Percentiles rank a stretch among this genome's conserved stretches.
Conservation (phyloP, 2,888 invertebrate genomes). For the Eumacrocentrus americanus region DNA sequence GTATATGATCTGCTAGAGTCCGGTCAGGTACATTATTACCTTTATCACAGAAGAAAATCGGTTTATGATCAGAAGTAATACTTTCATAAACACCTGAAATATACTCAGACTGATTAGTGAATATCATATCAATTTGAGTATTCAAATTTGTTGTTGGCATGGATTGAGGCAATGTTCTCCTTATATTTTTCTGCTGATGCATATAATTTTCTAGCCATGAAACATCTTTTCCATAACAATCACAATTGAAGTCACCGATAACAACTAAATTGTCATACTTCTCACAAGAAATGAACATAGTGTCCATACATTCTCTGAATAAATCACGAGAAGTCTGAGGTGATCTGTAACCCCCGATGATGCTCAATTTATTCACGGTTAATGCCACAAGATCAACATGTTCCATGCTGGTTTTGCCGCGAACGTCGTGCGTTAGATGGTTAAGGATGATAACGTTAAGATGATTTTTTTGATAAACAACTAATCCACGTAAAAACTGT, state of each 20-base stretch:
- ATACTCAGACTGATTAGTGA: background rate
- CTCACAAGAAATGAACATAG: background rate
- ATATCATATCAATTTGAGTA: conserved; percentile 8
- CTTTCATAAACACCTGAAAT: conserved; percentile 6
- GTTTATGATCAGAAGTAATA: conserved; percentile 10
- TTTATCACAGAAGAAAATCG: conserved; percentile 4
- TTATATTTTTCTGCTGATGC: background rate
- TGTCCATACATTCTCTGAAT: background rate
- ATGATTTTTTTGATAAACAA: background rate
- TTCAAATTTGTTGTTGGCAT: background rate
- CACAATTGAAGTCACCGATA: background rate
- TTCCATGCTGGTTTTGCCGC: background rate
- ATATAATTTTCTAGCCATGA: conserved; percentile 4
- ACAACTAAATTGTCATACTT: background rate
- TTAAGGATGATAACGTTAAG: background rate
- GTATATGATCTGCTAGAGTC: background rate
- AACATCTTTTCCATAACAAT: background rate
- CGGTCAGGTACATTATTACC: background rate
- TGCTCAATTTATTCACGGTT: background rate
- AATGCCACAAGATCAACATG: background rate
- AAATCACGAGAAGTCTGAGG: background rate
- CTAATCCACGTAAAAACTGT: background rate
- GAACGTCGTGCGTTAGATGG: background rate
- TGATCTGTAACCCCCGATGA: background rate
- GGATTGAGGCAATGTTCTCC: background rate